Evolutionary conservation across 2,113 vertebrate genomes (phyloP).

Genomic region (Erythrocebus patas): DNA sequence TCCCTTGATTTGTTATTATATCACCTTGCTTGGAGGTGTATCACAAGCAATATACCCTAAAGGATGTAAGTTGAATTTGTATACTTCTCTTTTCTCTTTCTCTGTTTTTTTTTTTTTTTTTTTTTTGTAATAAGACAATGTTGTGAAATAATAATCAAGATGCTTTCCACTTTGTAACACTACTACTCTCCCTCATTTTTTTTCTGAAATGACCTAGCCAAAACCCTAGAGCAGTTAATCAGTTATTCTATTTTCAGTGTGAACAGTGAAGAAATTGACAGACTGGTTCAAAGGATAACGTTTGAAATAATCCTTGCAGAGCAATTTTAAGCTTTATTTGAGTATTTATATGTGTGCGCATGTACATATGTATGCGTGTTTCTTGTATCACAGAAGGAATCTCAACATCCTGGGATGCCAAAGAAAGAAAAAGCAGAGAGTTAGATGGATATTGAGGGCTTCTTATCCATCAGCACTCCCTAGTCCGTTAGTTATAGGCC

Average conservation of each 20-base stretch:
- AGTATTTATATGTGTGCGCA: neutral
- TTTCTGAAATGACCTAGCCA: neutral
- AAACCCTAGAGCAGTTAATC: neutral
- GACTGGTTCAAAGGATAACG: neutral
- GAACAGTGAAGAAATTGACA: neutral
- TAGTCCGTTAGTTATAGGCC: neutral
- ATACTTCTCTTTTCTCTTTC: neutral
- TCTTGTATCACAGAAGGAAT: neutral
- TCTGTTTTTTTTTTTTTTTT: neutral
- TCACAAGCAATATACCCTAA: neutral
- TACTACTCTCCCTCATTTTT: neutral
- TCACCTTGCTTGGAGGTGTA: neutral
- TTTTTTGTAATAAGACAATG: neutral
- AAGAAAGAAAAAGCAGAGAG: neutral
- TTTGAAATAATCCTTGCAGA: neutral
- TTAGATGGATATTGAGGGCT: neutral
- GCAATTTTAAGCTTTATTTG: neutral
- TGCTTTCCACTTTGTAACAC: neutral
- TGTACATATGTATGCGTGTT: neutral
- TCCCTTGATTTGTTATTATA: neutral
- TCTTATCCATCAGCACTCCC: neutral
- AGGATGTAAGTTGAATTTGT: neutral
- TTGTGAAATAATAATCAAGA: neutral
- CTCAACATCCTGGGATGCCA: neutral
- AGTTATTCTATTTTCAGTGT: neutral